Conservation (phyloP, 2,888 invertebrate species). For the Erebia ligea region DNA sequence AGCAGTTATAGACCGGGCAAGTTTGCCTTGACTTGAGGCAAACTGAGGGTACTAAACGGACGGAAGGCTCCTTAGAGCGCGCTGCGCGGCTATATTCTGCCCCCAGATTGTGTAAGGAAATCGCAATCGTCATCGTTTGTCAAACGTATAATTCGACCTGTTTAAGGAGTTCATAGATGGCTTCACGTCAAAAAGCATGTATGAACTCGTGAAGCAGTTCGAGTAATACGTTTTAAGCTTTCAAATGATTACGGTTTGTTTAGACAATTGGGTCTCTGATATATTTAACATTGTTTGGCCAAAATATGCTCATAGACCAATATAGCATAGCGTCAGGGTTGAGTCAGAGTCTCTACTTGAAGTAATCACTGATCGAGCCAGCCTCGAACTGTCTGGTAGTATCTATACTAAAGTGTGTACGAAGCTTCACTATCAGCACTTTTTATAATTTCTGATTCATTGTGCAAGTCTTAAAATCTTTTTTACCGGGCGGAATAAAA, state of each 20-base stretch:
- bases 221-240: too few relatives aligned
- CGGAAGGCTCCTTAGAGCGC: not conserved
- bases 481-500: not conserved
- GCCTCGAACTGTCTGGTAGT: not conserved
- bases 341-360: not conserved
- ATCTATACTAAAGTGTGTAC: not conserved
- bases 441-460: constrained; percentile 14
- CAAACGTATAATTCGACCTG: too few relatives aligned
- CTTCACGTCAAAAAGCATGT: too few relatives aligned
- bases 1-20: not conserved
- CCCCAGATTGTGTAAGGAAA: too few relatives aligned
- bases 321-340: not conserved
- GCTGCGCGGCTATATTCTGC: too few relatives aligned
- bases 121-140: too few relatives aligned
- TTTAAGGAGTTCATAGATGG: too few relatives aligned
- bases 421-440: not conserved
- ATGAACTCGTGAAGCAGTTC: too few relatives aligned
- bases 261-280: too few relatives aligned
- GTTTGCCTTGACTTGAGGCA: constrained; percentile 3
- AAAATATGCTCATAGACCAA: too few relatives aligned
- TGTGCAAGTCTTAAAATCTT: not conserved
- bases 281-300: too few relatives aligned
- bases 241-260: too few relatives aligned
- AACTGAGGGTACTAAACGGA: not conserved
- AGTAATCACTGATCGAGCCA: not conserved